Evolutionary conservation across 2,113 vertebrate genomes (phyloP).

Genomic region (Anhinga anhinga): DNA sequence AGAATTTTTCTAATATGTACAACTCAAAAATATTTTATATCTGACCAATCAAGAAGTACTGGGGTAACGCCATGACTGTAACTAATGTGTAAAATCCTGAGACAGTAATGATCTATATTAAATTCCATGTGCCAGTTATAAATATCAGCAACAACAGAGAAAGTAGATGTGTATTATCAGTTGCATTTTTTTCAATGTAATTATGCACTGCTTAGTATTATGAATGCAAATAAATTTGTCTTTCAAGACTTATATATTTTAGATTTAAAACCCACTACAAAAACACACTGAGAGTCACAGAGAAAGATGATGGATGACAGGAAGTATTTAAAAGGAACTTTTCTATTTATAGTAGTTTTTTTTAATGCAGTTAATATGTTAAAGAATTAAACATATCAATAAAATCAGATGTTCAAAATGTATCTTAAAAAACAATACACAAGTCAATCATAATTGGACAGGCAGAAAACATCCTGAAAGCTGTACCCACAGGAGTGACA

Average conservation of each 20-base stretch:
- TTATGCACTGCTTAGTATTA: slow-evolving; percentile 5
- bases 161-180: slow-evolving; percentile 6
- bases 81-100: not conserved
- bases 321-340: not conserved
- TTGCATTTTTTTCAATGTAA: not conserved
- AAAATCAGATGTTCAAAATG: not conserved
- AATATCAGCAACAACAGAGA: slow-evolving; percentile 21
- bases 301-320: not conserved
- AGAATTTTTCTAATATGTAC: not conserved
- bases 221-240: slow-evolving; percentile 41
- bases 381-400: not conserved
- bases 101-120: slow-evolving; percentile 41
- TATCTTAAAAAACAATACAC: not conserved
- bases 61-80: not conserved
- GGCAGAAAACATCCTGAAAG: not conserved
- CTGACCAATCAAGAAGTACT: not conserved
- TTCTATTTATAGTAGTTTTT: not conserved
- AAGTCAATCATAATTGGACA: not conserved
- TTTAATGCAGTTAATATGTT: not conserved
- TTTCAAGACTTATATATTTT: not conserved
- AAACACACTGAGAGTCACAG: not conserved
- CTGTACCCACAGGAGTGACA: not conserved
- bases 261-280: not conserved
- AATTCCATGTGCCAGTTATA: slow-evolving; percentile 30
- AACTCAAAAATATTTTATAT: slow-evolving; percentile 6